Evolutionary conservation across 2,888 invertebrate genomes (phyloP).

Genomic region (Blastobasis adustella): DNA sequence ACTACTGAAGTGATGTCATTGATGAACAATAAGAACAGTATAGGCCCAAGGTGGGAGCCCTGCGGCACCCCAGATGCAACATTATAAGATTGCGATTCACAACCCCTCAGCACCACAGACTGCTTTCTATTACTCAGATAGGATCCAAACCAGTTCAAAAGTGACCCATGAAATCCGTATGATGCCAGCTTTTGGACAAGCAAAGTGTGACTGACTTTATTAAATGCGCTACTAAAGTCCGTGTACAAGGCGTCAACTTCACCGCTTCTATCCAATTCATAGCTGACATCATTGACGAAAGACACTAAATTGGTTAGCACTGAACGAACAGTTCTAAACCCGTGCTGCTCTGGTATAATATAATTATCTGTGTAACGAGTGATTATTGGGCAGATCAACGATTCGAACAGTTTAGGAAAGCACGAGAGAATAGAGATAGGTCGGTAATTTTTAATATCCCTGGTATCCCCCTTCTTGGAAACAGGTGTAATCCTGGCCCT

Average conservation of each 20-base stretch:
- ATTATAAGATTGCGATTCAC: not conserved
- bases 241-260: not conserved
- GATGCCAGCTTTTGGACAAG: not conserved
- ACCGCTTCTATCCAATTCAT: not conserved
- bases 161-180: not conserved
- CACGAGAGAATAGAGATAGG: not conserved
- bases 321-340: not conserved
- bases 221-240: not conserved
- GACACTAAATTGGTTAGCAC: not conserved
- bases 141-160: not conserved
- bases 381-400: not conserved
- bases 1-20: too few species aligned
- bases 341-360: not conserved
- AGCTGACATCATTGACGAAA: not conserved
- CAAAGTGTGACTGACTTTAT: not conserved
- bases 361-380: not conserved
- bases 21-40: not conserved
- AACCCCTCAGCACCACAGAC: not conserved
- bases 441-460: not conserved
- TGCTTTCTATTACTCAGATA: not conserved
- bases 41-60: too few species aligned
- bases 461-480: not conserved
- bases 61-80: not conserved
- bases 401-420: not conserved
- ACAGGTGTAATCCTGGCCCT: not conserved